Base-by-base conservation (phyloP, 2,113 vertebrate genomes). In the Oenanthe oenanthe region DNA sequence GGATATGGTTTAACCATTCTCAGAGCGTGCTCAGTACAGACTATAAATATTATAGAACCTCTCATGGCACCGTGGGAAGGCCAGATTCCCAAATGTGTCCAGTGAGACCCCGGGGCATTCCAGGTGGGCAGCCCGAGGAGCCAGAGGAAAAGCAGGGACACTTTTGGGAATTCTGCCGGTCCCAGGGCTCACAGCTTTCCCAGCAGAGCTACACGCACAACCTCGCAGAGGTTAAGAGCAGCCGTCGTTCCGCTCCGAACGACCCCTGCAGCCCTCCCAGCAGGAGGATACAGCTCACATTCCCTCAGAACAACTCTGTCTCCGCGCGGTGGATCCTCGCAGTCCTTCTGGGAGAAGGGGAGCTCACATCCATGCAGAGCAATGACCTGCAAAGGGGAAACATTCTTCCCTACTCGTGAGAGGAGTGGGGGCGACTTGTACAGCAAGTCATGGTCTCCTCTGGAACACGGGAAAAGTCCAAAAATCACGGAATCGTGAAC, bases 141-240 rank as follows among this genome's bases (percentile, higher is more conserved):
- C 16, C n/a, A 12, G 66, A 82, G 57, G 60, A 48, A 13, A 53
- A 17, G 31, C 34, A 7, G 0, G 2, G 89, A 51, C 78, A 60
- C 48, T 20, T 92, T 20, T 68, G 96, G 83, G 88, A 88, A 53
- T 3, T 10, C 61, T 63, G 62, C 26, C 78, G 91, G 28, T 92
- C 96, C 58, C 88, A 79, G 96, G 96, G 96, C 77, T 85, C 81
- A 73, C 82, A 66, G 40, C 36, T 88, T 90, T 95, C 95, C 78
- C 93, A 71, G 83, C 85, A 89, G 91, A n/a, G 9, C 7, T n/a
- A 91, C 94, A 6, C 3, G 0, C 43, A 70, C 93, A 83, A 95
- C 97, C 97, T 97, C 94, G 61, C 48, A 38, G 60, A 97, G 97
- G 98, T 97, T 92, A 81, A 91, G 54, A 67, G 50, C 54, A 67